phyloP scores from a whole-genome alignment of 92 coral and sea anemone species.

The Parazoanthus swiftii region DNA sequence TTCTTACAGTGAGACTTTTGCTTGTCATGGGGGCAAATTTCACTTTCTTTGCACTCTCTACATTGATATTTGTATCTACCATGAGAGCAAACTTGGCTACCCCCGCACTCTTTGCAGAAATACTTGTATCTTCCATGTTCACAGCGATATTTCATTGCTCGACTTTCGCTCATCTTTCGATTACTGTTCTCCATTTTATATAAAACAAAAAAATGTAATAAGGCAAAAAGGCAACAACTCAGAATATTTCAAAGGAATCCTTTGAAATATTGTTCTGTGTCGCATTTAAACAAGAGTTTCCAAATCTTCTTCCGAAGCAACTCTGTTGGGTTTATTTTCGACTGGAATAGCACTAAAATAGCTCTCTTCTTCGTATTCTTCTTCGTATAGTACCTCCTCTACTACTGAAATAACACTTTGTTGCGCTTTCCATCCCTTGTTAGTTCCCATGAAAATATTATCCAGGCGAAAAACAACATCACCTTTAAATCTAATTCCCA shows the following conservation, averaged over 20 bases:
- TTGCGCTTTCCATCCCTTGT: not conserved
- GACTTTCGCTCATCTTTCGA: not conserved
- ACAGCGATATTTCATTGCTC: not conserved
- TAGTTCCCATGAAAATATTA: not conserved
- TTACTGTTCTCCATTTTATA: too few relatives aligned
- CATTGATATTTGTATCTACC: too few relatives aligned
- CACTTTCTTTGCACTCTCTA: too few relatives aligned
- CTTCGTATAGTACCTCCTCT: not conserved
- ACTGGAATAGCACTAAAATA: not conserved
- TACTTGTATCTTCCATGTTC: not conserved
- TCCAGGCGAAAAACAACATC: not conserved
- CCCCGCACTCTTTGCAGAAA: not conserved
- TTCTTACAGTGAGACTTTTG: too few relatives aligned
- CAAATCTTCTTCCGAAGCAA: not conserved
- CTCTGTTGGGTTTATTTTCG: not conserved
- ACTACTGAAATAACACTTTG: constrained; percentile 4
- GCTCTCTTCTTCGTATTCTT: not conserved
- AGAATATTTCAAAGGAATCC: constrained; percentile 6
- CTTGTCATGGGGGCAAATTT: too few relatives aligned
- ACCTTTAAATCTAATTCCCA: not conserved
- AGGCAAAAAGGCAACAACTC: not conserved
- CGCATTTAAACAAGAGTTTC: not conserved
- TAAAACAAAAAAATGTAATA: not conserved
- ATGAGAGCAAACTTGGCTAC: too few relatives aligned
- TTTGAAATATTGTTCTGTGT: constrained; percentile 5